Evolutionary conservation across 64 coral and sea anemone species (phyloP), one percentile per base, ranked within the genome.

Genomic region (Anthopleura sola): DNA sequence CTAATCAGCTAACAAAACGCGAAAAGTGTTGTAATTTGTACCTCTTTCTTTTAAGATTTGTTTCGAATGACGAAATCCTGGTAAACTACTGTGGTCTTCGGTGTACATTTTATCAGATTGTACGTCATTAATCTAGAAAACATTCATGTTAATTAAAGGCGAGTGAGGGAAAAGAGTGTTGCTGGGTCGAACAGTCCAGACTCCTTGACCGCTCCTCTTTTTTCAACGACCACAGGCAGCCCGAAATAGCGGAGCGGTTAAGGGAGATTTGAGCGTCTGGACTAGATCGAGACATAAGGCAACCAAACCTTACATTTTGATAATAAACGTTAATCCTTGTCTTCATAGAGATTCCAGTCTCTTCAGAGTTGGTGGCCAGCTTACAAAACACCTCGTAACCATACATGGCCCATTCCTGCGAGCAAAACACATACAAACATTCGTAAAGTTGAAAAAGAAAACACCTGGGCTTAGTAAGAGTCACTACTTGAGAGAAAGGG

Each of bases 11-110:
- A 44, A 44, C 40, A 8, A 44, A 44, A 44, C 40, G n/a, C n/a
- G 9, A 44, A 44, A 44, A 44, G 9, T 44, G 40, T 44, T 44
- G 4, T 8, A 8, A 3, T 3, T 14, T 16, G 28, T 71, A 71
- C 66, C 66, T 71, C 31, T 71, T 71, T 71, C 66, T 34, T 34
- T 71, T 71, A 71, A 71, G 66, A 71, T 71, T 32, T 71, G 28
- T 34, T 3, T 34, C 28, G 66, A 71, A 71, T 71, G 66, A 16
- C 66, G 66, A 71, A 71, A 71, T 18, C 66, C 66, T 32, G 66
- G 11, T 34, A 71, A 71, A 32, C 12, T 28, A 31, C 29, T 36
- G 66, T 71, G 66, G 29, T 71, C 66, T 1, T 71, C 28, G 1
- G 7, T 34, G 66, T 33, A 71, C 2, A 71, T 12, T 3, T 34